Conservation (phyloP, 2,888 invertebrate species). For the Nasonovia ribisnigri region DNA sequence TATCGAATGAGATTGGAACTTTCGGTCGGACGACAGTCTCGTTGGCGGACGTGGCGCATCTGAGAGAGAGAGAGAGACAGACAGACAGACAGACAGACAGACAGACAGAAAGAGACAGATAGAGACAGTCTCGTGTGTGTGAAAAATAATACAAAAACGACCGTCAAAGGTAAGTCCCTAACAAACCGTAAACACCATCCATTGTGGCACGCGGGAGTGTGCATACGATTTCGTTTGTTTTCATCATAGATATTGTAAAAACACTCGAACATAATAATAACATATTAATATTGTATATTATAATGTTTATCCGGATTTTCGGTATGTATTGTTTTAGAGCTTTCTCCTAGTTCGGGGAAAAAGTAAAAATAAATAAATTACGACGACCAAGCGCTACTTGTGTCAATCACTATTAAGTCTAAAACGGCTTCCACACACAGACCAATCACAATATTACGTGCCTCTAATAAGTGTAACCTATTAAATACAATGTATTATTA, state of each 20-base stretch:
- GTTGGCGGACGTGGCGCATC: background rate
- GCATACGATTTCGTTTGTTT: conserved; percentile 49
- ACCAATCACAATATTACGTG: background rate
- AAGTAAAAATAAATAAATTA: conserved; percentile 26
- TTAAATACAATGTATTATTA: background rate
- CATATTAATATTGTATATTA: background rate
- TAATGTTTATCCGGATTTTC: conserved; percentile 16
- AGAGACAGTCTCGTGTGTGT: background rate
- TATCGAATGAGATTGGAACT: conserved; percentile 47
- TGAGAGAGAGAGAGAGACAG: background rate
- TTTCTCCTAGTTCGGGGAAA: conserved; percentile 20
- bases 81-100: no score
- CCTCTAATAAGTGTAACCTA: background rate
- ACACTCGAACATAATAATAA: background rate
- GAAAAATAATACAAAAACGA: conserved; percentile 35
- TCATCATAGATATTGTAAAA: conserved; percentile 32
- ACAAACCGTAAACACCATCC: conserved; percentile 49
- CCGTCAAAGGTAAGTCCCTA: conserved; percentile 34
- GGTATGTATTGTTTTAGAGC: conserved; percentile 32
- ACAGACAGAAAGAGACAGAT: no score
- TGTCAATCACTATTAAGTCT: conserved; percentile 24
- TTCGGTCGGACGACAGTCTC: conserved; percentile 26
- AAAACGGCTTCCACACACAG: background rate
- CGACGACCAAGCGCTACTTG: conserved; percentile 27
- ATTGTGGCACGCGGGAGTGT: conserved; percentile 37